A percentile compares a stretch with the other conserved stretches of the same genome.
Conservation (phyloP, 2,888 invertebrate species). For the Drosophila pegasa region DNA sequence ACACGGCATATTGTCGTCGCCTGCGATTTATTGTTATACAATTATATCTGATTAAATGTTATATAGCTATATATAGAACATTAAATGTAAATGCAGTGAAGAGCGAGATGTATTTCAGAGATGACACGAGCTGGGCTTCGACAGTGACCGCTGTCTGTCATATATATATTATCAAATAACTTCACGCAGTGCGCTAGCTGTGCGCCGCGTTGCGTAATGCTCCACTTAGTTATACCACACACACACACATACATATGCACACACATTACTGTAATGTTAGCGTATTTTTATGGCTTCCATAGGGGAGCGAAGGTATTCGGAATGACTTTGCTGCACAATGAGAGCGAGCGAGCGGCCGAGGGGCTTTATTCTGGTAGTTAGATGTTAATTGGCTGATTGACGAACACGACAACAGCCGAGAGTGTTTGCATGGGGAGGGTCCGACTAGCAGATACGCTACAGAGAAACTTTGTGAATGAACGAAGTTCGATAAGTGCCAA, state of each 20-base stretch:
- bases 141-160: neutral
- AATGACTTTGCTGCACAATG: slow-evolving; percentile 30
- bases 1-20: slow-evolving; percentile 32
- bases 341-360: slow-evolving; percentile 12
- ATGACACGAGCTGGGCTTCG: neutral
- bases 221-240: neutral
- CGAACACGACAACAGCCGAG: slow-evolving; percentile 19
- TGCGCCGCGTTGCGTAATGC: slow-evolving; percentile 16
- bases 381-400: slow-evolving; percentile 71
- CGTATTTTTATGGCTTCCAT: slow-evolving; percentile 50
- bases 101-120: neutral
- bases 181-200: slow-evolving; percentile 13
- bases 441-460: neutral
- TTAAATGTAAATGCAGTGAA: neutral
- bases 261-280: neutral
- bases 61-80: neutral
- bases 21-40: slow-evolving; percentile 39
- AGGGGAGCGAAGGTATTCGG: neutral
- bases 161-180: slow-evolving; percentile 11
- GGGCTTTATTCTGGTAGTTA: slow-evolving; percentile 46
- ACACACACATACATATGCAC: neutral
- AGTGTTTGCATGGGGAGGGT: neutral
- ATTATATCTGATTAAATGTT: slow-evolving; percentile 22
- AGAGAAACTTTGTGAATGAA: neutral
- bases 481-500: neutral